Evolutionary conservation across 2,888 invertebrate species (phyloP).

Genomic region (Apoderus coryli): DNA sequence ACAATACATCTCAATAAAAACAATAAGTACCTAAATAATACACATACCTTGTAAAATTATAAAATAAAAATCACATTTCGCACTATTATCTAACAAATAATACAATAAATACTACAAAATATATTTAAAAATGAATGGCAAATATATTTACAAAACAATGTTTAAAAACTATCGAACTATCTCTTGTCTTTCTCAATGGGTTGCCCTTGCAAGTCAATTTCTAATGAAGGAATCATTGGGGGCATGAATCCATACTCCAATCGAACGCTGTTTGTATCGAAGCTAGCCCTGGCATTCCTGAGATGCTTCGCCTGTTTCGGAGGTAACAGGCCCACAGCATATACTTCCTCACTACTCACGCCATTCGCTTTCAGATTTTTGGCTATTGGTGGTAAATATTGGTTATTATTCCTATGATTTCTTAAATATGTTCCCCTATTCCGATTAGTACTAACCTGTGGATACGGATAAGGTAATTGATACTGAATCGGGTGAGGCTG

Average conservation of each 20-base stretch:
- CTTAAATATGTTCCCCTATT: too few relatives aligned
- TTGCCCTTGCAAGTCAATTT: conserved; percentile 59
- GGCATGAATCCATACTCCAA: conserved; percentile 76
- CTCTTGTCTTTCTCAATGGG: conserved; percentile 36
- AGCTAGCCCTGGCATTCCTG: conserved; percentile 32
- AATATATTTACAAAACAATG: too few relatives aligned
- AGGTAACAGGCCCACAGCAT: conserved; percentile 43
- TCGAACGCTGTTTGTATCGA: conserved; percentile 50
- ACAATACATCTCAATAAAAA: too few relatives aligned
- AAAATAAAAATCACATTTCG: too few relatives aligned
- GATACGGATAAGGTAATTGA: conserved; percentile 12
- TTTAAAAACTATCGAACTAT: conserved; percentile 7
- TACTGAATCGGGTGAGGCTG: conserved; percentile 18
- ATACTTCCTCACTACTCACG: conserved; percentile 26
- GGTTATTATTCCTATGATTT: conserved; percentile 11
- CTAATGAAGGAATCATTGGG: conserved; percentile 64
- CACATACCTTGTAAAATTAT: too few relatives aligned
- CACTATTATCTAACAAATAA: conserved; percentile 4
- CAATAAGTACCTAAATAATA: too few relatives aligned
- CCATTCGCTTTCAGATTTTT: conserved; percentile 13
- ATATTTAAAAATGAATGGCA: too few relatives aligned
- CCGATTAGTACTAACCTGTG: conserved; percentile 1
- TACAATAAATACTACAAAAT: conserved; percentile 2
- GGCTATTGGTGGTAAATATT: conserved; percentile 15
- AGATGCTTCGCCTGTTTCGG: conserved; percentile 25